Conservation (phyloP, 2,888 invertebrate genomes). For the Limnephilus auricula region DNA sequence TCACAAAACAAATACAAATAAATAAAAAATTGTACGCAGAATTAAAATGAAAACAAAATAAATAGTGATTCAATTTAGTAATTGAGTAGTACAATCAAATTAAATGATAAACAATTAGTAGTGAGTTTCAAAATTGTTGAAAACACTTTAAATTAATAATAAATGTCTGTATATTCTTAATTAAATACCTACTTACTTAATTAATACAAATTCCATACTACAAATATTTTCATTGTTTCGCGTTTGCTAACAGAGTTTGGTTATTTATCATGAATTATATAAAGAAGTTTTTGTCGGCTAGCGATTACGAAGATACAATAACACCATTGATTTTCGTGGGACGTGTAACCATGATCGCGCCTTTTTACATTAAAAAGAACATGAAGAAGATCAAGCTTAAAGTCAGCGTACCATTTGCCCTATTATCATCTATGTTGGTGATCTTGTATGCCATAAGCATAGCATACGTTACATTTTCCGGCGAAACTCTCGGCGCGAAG, state of each 20-base stretch:
- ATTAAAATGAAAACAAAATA: neutral
- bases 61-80: neutral
- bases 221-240: neutral
- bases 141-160: neutral
- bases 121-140: neutral
- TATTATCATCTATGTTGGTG: neutral
- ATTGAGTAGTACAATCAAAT: neutral
- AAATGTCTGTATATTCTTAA: neutral
- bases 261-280: constrained; percentile 20
- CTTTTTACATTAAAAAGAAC: constrained; percentile 42
- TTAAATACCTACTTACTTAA: neutral
- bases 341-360: constrained; percentile 8
- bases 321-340: constrained; percentile 46
- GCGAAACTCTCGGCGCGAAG: constrained; percentile 6
- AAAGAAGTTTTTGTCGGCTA: constrained; percentile 25
- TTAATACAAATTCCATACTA: neutral
- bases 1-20: neutral
- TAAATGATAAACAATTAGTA: neutral
- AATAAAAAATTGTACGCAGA: neutral
- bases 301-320: constrained; percentile 24
- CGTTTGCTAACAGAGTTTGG: neutral
- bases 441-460: neutral
- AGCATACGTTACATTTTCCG: neutral
- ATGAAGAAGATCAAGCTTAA: constrained; percentile 18
- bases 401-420: neutral